Base-by-base conservation (phyloP, 2,888 invertebrate species). In the Eupithecia dodoneata region DNA sequence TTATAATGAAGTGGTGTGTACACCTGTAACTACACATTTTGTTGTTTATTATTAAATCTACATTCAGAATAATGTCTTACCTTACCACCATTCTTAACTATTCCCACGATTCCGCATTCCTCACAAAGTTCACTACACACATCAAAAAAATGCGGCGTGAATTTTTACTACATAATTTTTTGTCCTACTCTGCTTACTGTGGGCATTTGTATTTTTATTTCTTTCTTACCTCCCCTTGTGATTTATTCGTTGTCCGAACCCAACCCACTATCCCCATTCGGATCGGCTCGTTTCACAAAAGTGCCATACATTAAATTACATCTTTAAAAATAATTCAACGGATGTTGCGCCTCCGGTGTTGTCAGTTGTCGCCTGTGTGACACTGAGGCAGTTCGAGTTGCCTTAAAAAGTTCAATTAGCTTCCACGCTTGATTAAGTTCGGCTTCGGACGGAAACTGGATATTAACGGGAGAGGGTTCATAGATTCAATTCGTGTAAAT, bases 291-390 rank as follows among this genome's bases (percentile, higher is more conserved):
- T 87, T 89, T 91, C 88, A 87, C 88, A 82, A 92, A 91, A 91
- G 88, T 90, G 89, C 85, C 87, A 89, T 91, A 89, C 89, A 87
- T 92, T 91, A 89, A 87, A 90, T 90, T 90, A 88, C 90, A 90
- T 90, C 91, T 93, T 92, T 91, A 91, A 92, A 93, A 91, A 82
- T 76, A 86, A 87, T 85, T 83, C 88, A 86, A 88, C 94, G 94
- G 93, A 94, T 92, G 88, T 87, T 87, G 88, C 87, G 89, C 90
- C 94, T 93, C 93, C 93, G 92, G 90, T 92, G 91, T 91, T 93
- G 93, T 92, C 93, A 93, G 91, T 91, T 93, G 93, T 92, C 92
- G 92, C 86, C 92, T 82, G 81, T 84, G 84, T 84, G 84, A 86
- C 87, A 88, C 87, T 90, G 87, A 87, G 86, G 86, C 84, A 83